A percentile compares a stretch with the other conserved stretches of the same genome.
Conservation (phyloP, 2,797 vertebrate species). For the Streptopelia turtur region DNA sequence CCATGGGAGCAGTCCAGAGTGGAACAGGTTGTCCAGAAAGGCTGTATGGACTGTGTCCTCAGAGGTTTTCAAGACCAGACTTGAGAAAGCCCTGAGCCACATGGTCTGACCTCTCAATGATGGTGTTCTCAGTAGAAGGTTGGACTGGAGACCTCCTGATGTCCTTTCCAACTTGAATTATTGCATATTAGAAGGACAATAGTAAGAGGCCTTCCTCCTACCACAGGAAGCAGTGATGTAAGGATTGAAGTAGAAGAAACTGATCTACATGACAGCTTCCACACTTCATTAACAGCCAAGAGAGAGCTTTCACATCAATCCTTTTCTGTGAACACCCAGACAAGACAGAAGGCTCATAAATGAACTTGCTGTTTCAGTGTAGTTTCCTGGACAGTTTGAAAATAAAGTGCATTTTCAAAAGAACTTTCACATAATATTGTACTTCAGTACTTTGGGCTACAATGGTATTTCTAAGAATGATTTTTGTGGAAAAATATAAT, state of each 20-base stretch:
- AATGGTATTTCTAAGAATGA: neutral
- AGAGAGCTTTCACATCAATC: neutral
- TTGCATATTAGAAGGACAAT: neutral
- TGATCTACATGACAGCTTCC: neutral
- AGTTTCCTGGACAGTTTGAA: constrained; percentile 36
- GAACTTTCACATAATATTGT: constrained; percentile 79
- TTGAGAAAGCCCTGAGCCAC: neutral
- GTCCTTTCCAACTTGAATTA: neutral
- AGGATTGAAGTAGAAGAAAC: neutral
- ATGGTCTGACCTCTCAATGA: neutral
- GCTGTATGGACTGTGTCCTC: neutral
- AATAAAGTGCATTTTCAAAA: constrained; percentile 85
- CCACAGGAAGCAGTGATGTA: neutral
- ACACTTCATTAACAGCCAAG: neutral
- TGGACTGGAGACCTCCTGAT: neutral
- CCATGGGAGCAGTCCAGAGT: neutral
- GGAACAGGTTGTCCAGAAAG: neutral
- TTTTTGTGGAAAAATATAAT: neutral
- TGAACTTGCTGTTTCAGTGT: constrained; percentile 16
- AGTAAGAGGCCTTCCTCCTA: neutral
- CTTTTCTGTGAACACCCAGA: neutral
- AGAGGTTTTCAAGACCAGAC: neutral
- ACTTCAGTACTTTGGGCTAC: neutral
- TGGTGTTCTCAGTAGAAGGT: neutral
- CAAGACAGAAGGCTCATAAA: constrained; percentile 22